Evolutionary conservation across 2,797 vertebrate genomes (phyloP).

Genomic region (Astyanax mexicanus): DNA sequence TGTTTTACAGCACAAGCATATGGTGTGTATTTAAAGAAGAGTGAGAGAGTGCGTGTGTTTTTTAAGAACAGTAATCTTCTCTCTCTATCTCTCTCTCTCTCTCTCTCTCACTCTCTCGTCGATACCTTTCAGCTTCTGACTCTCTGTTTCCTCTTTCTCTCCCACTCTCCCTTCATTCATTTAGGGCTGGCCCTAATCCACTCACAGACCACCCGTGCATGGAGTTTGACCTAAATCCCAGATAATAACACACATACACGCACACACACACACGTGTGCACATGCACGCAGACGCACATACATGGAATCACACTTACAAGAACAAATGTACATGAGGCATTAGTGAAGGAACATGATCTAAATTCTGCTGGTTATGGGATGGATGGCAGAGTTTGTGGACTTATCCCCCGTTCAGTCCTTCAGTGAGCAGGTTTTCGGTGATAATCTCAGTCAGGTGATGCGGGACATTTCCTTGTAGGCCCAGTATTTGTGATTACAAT

Average conservation of each 20-base stretch:
- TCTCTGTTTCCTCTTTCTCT: constrained; percentile 15
- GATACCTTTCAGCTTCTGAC: too few species aligned
- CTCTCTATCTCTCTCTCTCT: too few species aligned
- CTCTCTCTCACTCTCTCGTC: constrained; percentile 4
- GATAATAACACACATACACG: constrained; percentile 57
- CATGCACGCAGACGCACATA: constrained; percentile 47
- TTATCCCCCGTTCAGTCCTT: constrained; percentile 15
- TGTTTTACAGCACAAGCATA: background rate
- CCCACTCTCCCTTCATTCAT: constrained; percentile 18
- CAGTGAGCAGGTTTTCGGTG: background rate
- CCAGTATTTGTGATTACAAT: too few species aligned
- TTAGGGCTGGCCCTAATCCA: constrained; percentile 63
- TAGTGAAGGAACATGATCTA: constrained; percentile 39
- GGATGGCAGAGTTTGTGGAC: constrained; percentile 6
- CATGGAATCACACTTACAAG: constrained; percentile 17
- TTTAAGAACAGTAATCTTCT: background rate
- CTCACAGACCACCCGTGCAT: constrained; percentile 47
- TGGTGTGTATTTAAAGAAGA: background rate
- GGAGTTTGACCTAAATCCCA: constrained; percentile 55
- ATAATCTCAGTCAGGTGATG: background rate
- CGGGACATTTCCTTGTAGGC: background rate
- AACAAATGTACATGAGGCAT: constrained; percentile 36
- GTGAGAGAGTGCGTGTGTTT: background rate
- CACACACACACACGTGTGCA: constrained; percentile 38
- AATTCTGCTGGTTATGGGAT: constrained; percentile 35